Evolutionary conservation across 2,113 vertebrate species (phyloP).

Genomic region (Pithys albifrons): DNA sequence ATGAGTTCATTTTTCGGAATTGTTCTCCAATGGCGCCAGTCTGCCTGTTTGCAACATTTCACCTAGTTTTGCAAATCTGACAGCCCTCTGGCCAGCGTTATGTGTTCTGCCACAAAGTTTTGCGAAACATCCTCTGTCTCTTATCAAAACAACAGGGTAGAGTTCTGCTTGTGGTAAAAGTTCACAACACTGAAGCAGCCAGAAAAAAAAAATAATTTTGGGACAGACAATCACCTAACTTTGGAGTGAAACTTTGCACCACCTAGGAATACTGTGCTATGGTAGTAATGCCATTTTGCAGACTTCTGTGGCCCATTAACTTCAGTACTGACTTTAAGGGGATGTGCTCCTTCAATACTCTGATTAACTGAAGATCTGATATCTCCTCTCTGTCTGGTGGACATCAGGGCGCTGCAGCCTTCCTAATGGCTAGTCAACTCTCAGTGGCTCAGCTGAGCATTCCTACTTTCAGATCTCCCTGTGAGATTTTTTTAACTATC

Average conservation of each 20-base stretch:
- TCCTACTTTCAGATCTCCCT: background rate
- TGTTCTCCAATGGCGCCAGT: slow-evolving; percentile 52
- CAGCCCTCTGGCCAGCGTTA: slow-evolving; percentile 67
- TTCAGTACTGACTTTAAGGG: background rate
- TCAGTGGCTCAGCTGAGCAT: background rate
- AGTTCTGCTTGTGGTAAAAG: slow-evolving; percentile 67
- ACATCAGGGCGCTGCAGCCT: background rate
- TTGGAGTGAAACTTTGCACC: background rate
- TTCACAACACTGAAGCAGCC: slow-evolving; percentile 24
- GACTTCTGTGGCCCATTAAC: background rate
- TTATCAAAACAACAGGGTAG: slow-evolving; percentile 62
- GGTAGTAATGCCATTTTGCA: background rate
- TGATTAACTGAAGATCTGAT: background rate
- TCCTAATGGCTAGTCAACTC: background rate
- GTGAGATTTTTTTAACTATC: background rate
- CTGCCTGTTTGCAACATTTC: slow-evolving; percentile 70
- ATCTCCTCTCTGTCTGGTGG: background rate
- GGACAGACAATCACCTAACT: background rate
- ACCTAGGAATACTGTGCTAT: background rate
- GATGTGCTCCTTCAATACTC: background rate
- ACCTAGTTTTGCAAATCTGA: slow-evolving; percentile 71
- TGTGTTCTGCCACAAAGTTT: slow-evolving; percentile 59
- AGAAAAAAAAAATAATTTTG: background rate
- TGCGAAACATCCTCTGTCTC: slow-evolving; percentile 62
- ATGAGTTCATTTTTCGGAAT: background rate